Conservation (phyloP, 1,140 invertebrate species). For the Danaus plexippus region DNA sequence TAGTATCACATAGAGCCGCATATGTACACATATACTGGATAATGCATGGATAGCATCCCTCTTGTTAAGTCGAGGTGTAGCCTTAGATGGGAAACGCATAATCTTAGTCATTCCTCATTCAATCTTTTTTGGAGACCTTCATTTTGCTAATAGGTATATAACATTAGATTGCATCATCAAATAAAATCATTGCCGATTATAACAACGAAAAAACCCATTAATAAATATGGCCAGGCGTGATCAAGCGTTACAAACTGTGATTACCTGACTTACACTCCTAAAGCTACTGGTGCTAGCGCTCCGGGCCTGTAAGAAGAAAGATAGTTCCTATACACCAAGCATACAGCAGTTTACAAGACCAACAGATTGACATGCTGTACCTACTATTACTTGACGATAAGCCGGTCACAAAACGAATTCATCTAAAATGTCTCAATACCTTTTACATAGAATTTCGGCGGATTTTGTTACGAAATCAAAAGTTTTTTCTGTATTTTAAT, state of each 20-base stretch:
- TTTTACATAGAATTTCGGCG: neutral
- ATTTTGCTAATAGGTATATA: too few relatives aligned
- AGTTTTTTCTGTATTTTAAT: too few relatives aligned
- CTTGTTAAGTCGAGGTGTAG: too few relatives aligned
- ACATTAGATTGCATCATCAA: neutral
- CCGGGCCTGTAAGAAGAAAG: constrained; percentile 81
- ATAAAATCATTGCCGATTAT: constrained; percentile 47
- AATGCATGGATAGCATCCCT: too few relatives aligned
- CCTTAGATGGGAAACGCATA: too few relatives aligned
- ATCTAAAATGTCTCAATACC: neutral
- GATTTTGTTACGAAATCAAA: too few relatives aligned
- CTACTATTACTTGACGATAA: constrained; percentile 14
- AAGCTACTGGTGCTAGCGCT: constrained; percentile 89
- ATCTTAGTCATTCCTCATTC: too few relatives aligned
- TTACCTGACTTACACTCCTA: constrained; percentile 89
- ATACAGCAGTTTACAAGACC: constrained; percentile 54
- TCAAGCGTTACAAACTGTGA: constrained; percentile 56
- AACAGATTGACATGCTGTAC: constrained; percentile 57
- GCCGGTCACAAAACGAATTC: constrained; percentile 16
- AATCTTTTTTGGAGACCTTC: too few relatives aligned
- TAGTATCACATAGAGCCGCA: too few relatives aligned
- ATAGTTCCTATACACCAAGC: constrained; percentile 70
- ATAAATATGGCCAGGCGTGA: constrained; percentile 57
- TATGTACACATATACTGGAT: too few relatives aligned
- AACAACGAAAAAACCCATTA: constrained; percentile 38